Evolutionary conservation across 2,888 invertebrate genomes (phyloP), one percentile per base, ranked within the genome.

Genomic region (Acrobasis suavella): DNA sequence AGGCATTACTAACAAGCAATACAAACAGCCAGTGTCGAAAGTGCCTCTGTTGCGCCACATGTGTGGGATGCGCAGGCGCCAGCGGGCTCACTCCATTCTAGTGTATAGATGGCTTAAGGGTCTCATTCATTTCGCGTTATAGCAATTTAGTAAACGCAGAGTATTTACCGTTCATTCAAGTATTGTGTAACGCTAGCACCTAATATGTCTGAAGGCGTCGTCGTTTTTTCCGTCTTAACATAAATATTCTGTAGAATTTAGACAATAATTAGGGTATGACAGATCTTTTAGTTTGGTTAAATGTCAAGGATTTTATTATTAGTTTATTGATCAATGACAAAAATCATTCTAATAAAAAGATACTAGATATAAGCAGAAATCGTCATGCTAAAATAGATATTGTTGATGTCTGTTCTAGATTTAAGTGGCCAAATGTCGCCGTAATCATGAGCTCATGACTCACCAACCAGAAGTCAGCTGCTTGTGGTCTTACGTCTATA

Each of bases 51-150:
- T 91, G 83, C 91, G 89, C 87, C 90, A 91, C 82, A 86, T 75
- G 90, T 89, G 91, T 91, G 90, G 91, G 91, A 91, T 91, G 88
- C 79, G 80, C 82, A 75, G 90, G 91, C 91, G 86, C 84, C 87
- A 76, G 72, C 85, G 75, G 72, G 74, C 76, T 77, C 81, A 80
- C 81, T 75, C 81, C 75, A 72, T 74, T 82, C 78, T 78, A 80
- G 75, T 79, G 74, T 78, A 81, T 82, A 81, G 80, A 78, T 78
- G 76, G 81, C 82, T 85, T 85, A 85, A 83, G 87, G 85, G 86
- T 82, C 85, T 82, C 90, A 92, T 91, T 91, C 90, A 91, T 89
- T 90, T 89, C 81, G 87, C 85, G 82, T 92, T 89, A 86, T 51
- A 88, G 90, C 88, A 91, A 91, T 89, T 88, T 86, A 73, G 87